These are phyloP conservation scores for Cyphomyrus plagiostoma DNA, from an alignment of 2,113 vertebrate genomes.

Conservation along the genomic window DNA sequence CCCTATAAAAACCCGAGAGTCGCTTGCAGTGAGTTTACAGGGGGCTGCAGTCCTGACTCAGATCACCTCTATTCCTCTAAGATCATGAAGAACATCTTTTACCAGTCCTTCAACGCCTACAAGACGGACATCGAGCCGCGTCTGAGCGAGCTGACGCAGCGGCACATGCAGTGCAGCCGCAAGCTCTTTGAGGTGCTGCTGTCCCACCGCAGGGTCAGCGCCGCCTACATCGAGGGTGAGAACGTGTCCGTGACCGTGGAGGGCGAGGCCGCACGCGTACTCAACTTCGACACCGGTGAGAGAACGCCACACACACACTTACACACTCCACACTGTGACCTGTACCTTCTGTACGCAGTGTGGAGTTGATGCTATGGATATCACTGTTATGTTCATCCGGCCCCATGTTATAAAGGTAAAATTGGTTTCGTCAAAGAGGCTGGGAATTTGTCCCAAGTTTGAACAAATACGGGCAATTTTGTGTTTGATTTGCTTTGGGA, in stretches of 20 bases:
- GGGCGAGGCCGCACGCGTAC: constrained; percentile 59
- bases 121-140: constrained; percentile 64
- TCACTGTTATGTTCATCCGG: neutral
- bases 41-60: neutral
- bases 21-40: neutral
- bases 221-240: constrained; percentile 58
- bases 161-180: constrained; percentile 61
- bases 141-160: constrained; percentile 52
- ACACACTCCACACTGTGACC: neutral
- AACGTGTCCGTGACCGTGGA: constrained; percentile 65
- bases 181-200: constrained; percentile 63
- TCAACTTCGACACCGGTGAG: constrained; percentile 67
- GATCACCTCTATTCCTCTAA: constrained; percentile 22
- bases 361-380: neutral
- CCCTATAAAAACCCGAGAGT: neutral
- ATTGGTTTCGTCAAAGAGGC: neutral
- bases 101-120: constrained; percentile 65
- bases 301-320: neutral
- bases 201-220: constrained; percentile 60
- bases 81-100: constrained; percentile 72
- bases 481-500: neutral
- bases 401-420: neutral
- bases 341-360: neutral
- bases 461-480: neutral
- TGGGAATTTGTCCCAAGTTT: neutral